phyloP scores from a whole-genome alignment of 2,797 vertebrate species.

The Notolepis coatsorum region DNA sequence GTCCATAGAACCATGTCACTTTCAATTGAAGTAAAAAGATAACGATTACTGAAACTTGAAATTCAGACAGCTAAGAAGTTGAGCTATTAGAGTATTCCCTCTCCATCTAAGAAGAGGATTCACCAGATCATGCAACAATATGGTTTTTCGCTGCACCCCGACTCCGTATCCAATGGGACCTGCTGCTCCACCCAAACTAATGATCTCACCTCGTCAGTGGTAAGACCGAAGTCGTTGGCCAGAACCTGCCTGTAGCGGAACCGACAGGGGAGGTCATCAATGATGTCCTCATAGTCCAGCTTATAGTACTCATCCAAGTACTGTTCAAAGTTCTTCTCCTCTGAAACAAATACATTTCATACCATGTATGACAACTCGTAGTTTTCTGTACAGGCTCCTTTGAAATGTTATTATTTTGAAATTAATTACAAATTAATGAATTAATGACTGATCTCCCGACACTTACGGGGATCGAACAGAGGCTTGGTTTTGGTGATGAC shows the following conservation, averaged over 20 bases:
- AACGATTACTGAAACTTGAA: not conserved
- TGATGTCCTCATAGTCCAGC: slow-evolving; percentile 91
- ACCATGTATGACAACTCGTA: not conserved
- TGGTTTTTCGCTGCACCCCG: too few species aligned
- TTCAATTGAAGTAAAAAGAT: too few species aligned
- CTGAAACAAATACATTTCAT: slow-evolving; percentile 67
- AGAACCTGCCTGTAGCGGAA: slow-evolving; percentile 91
- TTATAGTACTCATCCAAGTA: slow-evolving; percentile 92
- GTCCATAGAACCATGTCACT: too few species aligned
- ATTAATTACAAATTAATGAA: not conserved
- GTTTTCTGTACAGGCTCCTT: not conserved
- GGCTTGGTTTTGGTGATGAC: slow-evolving; percentile 83
- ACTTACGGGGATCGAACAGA: slow-evolving; percentile 87
- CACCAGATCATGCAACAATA: too few species aligned
- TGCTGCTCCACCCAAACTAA: not conserved
- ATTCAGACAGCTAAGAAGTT: too few species aligned
- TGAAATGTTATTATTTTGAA: too few species aligned
- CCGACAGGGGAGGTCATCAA: slow-evolving; percentile 90
- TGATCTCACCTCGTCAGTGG: slow-evolving; percentile 84
- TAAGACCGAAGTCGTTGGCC: slow-evolving; percentile 91
- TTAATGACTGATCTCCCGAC: too few species aligned
- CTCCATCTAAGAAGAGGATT: too few species aligned
- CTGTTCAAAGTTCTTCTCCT: slow-evolving; percentile 87
- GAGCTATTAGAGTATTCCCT: too few species aligned
- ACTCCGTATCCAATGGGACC: too few species aligned